Conservation (phyloP, 1,140 invertebrate genomes). For the Vanessa atalanta region DNA sequence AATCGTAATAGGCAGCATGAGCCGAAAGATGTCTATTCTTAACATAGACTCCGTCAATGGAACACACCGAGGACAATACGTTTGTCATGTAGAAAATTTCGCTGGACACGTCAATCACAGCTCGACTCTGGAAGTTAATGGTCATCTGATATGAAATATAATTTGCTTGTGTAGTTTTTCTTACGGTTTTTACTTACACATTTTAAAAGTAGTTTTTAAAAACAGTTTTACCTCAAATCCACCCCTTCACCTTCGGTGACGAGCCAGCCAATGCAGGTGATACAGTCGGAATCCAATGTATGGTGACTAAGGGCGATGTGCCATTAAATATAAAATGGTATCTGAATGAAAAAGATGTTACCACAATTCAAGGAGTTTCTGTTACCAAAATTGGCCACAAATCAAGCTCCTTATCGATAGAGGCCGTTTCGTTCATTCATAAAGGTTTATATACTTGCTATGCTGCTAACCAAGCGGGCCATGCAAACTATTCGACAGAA, state of each 20-base stretch:
- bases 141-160: constrained; percentile 52
- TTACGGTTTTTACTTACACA: constrained; percentile 38
- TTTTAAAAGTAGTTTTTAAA: constrained; percentile 47
- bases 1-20: constrained; percentile 81
- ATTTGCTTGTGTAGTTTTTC: constrained; percentile 45
- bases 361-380: constrained; percentile 71
- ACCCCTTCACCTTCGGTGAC: constrained; percentile 85
- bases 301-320: constrained; percentile 87
- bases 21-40: constrained; percentile 88
- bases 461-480: constrained; percentile 84
- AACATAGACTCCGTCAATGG: constrained; percentile 88
- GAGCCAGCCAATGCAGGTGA: constrained; percentile 83
- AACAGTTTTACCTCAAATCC: constrained; percentile 85
- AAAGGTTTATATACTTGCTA: constrained; percentile 88
- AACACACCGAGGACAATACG: constrained; percentile 87
- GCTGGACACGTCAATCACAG: constrained; percentile 81
- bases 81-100: constrained; percentile 84
- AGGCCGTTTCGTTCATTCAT: constrained; percentile 85
- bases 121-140: constrained; percentile 82
- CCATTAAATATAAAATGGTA: constrained; percentile 88
- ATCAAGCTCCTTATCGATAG: constrained; percentile 87
- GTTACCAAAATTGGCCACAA: constrained; percentile 82
- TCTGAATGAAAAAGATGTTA: constrained; percentile 81
- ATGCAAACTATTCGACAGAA: constrained; percentile 83
- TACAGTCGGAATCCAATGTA: constrained; percentile 83